Base-by-base conservation (phyloP, 53 echinoderm and acorn worm species). In the Holothuria scabra region DNA sequence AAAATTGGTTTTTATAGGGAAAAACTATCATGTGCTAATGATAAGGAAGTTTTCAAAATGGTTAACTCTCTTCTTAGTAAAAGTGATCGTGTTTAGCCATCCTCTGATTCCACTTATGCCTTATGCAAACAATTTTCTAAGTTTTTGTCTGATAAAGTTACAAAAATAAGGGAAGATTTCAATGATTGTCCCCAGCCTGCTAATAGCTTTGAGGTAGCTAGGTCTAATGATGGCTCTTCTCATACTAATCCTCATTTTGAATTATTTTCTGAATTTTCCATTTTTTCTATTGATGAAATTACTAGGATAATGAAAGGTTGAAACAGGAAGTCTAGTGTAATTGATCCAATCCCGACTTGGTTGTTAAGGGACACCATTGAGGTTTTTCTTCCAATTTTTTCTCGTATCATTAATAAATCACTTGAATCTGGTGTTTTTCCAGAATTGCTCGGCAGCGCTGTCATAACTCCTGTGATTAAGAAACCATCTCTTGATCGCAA, bases 21-120 rank as follows among this genome's bases (percentile, higher is more conserved):
- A 66, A 26, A 29, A 66, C 67, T 66, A 33, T 28, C 28, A 66
- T 24, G 67, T 66, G 67, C 30, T 31, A 66, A 66, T 66, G 67
- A 66, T 66, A 26, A 26, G 14, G 32, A 66, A 26, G 67, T 66
- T 25, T 66, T 66, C 67, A 66, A 66, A 66, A 66, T 66, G 67
- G 8, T 66, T 26, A 66, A 66, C 14, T 26, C 67, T 66, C 67
- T 66, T 66, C 33, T 66, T 7, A 66, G 30, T 66, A 66, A 66
- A 26, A 26, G 18, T 44, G 44, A 44, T 44, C 44, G 44, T 44
- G 44, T 66, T 30, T 66, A 28, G 19, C 67, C 67, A 66, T 25
- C 6, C 30, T 66, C 30, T 66, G 33, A 66, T 66, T 66, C 30
- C 25, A 66, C 67, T 23, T 66, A 66, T 66, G 31, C 67, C 26